Evolutionary conservation across 2,888 invertebrate species (phyloP), one percentile per base, ranked within the genome.

Genomic region (Diarsia mendica): DNA sequence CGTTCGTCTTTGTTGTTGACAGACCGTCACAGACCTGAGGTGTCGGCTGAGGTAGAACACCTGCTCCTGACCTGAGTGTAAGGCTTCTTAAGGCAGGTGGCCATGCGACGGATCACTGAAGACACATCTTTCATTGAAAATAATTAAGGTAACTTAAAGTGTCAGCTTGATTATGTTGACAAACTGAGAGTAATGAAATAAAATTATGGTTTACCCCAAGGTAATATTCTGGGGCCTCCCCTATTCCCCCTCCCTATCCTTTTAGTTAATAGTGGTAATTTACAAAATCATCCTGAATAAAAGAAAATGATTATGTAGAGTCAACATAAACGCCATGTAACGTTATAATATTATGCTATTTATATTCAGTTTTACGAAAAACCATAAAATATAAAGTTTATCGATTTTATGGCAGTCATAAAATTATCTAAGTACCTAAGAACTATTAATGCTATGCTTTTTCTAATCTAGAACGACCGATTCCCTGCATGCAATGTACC

Each of bases 111-210:
- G 28, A 28, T 28, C 28, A 89, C 85, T 44, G 70, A 55, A 9
- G 72, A 71, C 28, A 80, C 46, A 58, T 84, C 77, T 80, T 79
- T 64, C n/a, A 44, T 23, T 3, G 4, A 10, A 77, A 69, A 58
- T 55, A 28, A 2, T 61, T 3, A 67, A 11, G 18, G n/a, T 23
- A 18, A 20, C 20, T 46, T 23, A 0, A 51, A 46, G 49, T 44
- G 33, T 28, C 28, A 28, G 28, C 15, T 65, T 33, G 33, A 48
- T 23, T 23, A 20, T 28, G n/a, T 4, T 28, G 28, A 8, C 20
- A 33, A 64, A 18, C 15, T n/a, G n/a, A 15, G 2, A 33, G 23
- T 33, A n/a, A n/a, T n/a, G n/a, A n/a, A 33, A 72, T 33, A n/a
- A 58, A 48, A 20, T 20, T 20, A 28, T 28, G n/a, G 6, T 10